Evolutionary conservation across 1,140 invertebrate species (phyloP).

Genomic region (Drosophila tani): DNA sequence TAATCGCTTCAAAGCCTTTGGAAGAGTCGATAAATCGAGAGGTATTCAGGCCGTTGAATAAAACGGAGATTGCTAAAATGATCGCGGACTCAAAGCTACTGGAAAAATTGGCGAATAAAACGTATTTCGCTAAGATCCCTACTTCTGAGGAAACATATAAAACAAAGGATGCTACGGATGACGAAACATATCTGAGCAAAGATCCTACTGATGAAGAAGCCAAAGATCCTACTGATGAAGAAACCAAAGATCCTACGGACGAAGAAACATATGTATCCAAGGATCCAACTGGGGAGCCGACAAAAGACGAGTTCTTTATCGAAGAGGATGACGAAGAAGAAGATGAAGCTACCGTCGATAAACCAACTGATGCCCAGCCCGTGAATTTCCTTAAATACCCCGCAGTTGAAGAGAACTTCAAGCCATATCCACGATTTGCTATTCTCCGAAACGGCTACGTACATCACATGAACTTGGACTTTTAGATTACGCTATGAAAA

Average conservation of each 20-base stretch:
- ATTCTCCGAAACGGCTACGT: slow-evolving; percentile 35
- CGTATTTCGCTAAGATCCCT: not conserved
- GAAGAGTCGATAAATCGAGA: not conserved
- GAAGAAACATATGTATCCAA: not conserved
- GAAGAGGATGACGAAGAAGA: slow-evolving; percentile 28
- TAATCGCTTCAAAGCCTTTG: not conserved
- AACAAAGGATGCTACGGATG: not conserved
- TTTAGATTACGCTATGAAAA: not conserved
- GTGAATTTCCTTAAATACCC: slow-evolving; percentile 50
- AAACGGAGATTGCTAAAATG: slow-evolving; percentile 9
- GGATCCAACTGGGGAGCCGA: slow-evolving; percentile 14
- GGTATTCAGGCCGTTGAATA: not conserved
- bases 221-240: not conserved
- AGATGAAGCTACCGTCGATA: slow-evolving; percentile 14
- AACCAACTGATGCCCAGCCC: not conserved
- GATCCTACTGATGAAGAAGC: not conserved
- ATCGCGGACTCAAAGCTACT: slow-evolving; percentile 3
- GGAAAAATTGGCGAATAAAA: slow-evolving; percentile 25
- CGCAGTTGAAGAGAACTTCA: not conserved
- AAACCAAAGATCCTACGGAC: not conserved
- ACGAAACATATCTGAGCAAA: not conserved
- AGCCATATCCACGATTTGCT: slow-evolving; percentile 52
- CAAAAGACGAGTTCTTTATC: not conserved
- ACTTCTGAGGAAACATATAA: slow-evolving; percentile 1
- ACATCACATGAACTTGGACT: slow-evolving; percentile 29